Base-by-base conservation (phyloP, 2,888 invertebrate genomes). In the Actias luna region DNA sequence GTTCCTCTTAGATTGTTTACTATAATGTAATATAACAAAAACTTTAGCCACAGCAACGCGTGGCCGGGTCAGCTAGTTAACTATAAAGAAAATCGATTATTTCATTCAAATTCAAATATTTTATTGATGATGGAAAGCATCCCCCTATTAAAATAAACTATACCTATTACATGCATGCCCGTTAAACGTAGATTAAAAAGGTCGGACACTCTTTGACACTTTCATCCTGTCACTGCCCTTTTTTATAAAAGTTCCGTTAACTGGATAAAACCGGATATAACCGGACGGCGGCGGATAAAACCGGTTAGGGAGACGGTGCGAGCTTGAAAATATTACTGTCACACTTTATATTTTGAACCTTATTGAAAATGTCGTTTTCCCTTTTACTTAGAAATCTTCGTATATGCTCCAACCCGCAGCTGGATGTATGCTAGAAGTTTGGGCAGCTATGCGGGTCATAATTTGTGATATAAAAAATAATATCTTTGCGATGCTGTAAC, bases 201-300 rank as follows among this genome's bases (percentile, higher is more conserved):
- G 60, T 52, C 55, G 27, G 25, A 52, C 58, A 55, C 63, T 62
- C 59, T 68, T 65, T 66, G 69, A 66, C 67, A 68, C 64, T 65
- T 67, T 63, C 64, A 67, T 66, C 65, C 65, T 58, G 66, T 65
- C 66, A 64, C 65, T 36, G 70, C 62, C 67, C 66, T 55, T 55
- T n/a, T 70, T 69, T 67, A 69, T 65, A 68, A 70, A 69, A 68
- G 68, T 65, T 68, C 60, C 52, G 67, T 55, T 64, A 68, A 66
- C 62, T 64, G 69, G 72, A 66, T 67, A 60, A 65, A 63, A 46
- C 62, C 62, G 67, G 66, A 62, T 65, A 65, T 63, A 64, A 60
- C 63, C 60, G 61, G 63, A 63, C 59, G 46, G 61, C 35, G 59
- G 63, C 33, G 65, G 64, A 65, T 63, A 46, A 55, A 58, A 61